Evolutionary conservation across 2,888 invertebrate species (phyloP).

Genomic region (Rutpela maculata): DNA sequence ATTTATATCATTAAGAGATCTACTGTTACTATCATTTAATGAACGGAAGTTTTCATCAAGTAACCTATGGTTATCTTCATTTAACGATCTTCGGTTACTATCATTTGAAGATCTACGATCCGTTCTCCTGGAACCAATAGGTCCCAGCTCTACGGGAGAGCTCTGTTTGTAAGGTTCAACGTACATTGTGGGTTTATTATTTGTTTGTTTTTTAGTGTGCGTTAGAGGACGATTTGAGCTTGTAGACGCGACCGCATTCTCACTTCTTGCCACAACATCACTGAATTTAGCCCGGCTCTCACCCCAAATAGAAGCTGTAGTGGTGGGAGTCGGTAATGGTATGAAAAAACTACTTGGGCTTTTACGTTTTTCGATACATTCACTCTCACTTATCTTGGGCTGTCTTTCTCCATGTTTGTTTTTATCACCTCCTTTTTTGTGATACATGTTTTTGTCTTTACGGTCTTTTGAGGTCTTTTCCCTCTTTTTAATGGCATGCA

Average conservation of each 20-base stretch:
- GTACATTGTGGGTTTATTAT: conserved; percentile 69
- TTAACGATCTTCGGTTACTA: conserved; percentile 39
- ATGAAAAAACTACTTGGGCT: conserved; percentile 55
- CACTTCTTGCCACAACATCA: conserved; percentile 78
- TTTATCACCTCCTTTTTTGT: conserved; percentile 55
- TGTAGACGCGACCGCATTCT: conserved; percentile 60
- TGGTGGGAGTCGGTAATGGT: conserved; percentile 61
- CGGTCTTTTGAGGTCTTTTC: conserved; percentile 63
- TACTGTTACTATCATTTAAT: conserved; percentile 44
- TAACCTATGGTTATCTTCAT: conserved; percentile 51
- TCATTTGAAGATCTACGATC: conserved; percentile 44
- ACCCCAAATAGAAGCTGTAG: conserved; percentile 74
- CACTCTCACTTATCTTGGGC: conserved; percentile 42
- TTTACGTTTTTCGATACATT: conserved; percentile 44
- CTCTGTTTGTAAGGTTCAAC: conserved; percentile 70
- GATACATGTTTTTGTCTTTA: conserved; percentile 63
- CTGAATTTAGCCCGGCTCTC: conserved; percentile 78
- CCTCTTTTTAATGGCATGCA: conserved; percentile 54
- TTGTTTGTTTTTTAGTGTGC: conserved; percentile 21
- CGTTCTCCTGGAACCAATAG: conserved; percentile 72
- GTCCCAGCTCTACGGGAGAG: conserved; percentile 70
- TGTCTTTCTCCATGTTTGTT: conserved; percentile 55
- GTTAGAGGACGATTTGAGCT: conserved; percentile 52
- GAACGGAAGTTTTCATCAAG: conserved; percentile 28
- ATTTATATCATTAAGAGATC: conserved; percentile 42